Evolutionary conservation across 2,888 invertebrate genomes (phyloP).

Genomic region (Lycia hirtaria): DNA sequence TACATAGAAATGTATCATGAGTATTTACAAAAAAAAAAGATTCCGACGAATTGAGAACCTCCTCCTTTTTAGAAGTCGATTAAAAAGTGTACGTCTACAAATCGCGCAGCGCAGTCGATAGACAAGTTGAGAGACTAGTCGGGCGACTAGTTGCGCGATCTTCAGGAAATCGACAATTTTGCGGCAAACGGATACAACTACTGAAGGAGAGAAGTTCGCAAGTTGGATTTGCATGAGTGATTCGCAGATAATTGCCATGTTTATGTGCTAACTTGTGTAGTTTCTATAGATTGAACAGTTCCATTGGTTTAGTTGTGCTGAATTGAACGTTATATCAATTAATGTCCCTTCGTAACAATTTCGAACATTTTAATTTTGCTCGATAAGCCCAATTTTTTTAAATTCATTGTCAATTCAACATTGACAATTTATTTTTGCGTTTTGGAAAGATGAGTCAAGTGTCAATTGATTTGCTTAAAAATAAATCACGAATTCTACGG

Average conservation of each 20-base stretch:
- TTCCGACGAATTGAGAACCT: too few relatives aligned
- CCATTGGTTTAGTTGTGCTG: neutral
- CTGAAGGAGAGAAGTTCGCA: slow-evolving; percentile 13
- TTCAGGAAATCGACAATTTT: slow-evolving; percentile 20
- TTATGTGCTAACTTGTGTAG: neutral
- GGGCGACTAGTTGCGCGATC: slow-evolving; percentile 1
- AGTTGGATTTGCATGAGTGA: slow-evolving; percentile 29
- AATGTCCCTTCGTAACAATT: neutral
- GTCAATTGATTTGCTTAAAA: too few relatives aligned
- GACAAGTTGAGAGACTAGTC: neutral
- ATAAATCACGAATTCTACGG: too few relatives aligned
- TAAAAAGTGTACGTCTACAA: neutral
- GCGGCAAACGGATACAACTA: slow-evolving; percentile 11
- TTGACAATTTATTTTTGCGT: too few relatives aligned
- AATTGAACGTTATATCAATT: neutral
- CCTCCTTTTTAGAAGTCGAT: too few relatives aligned
- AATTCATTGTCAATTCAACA: too few relatives aligned
- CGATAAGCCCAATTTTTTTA: too few relatives aligned
- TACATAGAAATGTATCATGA: too few relatives aligned
- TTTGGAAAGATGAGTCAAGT: too few relatives aligned
- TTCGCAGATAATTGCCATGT: slow-evolving; percentile 8
- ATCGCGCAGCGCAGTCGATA: neutral
- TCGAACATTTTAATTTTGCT: too few relatives aligned
- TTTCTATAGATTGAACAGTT: neutral
- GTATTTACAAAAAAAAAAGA: too few relatives aligned